Evolutionary conservation across 53 echinoderm and acorn worm species (phyloP).

Genomic region (Echinometra lucunter): DNA sequence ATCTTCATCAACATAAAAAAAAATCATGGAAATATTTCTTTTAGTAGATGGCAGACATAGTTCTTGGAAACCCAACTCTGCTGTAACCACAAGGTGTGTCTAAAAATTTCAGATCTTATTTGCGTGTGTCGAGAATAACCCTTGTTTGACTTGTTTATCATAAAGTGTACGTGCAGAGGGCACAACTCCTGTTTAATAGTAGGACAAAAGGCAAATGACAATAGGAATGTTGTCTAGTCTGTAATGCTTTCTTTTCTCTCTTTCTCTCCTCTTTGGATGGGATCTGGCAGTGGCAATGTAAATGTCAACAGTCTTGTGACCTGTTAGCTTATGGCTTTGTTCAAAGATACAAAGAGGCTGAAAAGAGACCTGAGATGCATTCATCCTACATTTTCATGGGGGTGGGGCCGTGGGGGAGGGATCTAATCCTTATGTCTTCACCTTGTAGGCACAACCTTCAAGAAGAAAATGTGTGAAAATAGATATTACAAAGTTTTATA

Average conservation of each 20-base stretch:
- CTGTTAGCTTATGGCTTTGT: background rate
- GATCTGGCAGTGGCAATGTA: background rate
- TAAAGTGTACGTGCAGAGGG: slow-evolving; percentile 2
- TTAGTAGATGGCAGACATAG: background rate
- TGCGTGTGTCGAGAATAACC: background rate
- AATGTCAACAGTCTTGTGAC: background rate
- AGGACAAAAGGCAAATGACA: background rate
- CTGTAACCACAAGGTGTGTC: background rate
- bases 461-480: slow-evolving; percentile 35
- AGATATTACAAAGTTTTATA: slow-evolving; percentile 5
- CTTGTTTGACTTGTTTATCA: background rate
- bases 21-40: background rate
- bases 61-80: background rate
- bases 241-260: background rate
- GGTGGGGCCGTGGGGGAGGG: background rate
- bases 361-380: background rate
- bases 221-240: background rate
- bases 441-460: background rate
- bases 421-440: background rate
- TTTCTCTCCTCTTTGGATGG: background rate
- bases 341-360: background rate
- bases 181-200: background rate
- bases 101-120: background rate
- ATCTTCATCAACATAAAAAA: background rate
- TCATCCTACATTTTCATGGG: background rate